These are phyloP conservation scores for Synanthedon andrenaeformis DNA, from an alignment of 2,888 invertebrate genomes.

Conservation along the genomic window DNA sequence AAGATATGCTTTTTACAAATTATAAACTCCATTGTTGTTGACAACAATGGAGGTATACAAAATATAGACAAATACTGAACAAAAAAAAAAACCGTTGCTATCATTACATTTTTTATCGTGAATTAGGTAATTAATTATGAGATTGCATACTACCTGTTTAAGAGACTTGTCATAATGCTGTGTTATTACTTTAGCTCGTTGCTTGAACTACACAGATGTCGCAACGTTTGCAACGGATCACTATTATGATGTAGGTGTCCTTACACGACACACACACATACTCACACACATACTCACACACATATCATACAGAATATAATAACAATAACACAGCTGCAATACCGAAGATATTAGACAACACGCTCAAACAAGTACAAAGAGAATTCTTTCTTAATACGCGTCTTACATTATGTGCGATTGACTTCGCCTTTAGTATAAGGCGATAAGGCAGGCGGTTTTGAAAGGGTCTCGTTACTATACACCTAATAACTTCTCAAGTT, in stretches of 20 bases:
- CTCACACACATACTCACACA: conserved; percentile 25
- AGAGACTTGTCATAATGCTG: conserved; percentile 4
- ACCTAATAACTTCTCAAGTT: conserved; percentile 57
- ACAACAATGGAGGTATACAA: no score
- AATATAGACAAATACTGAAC: no score
- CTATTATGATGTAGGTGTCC: conserved; percentile 26
- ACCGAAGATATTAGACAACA: conserved; percentile 12
- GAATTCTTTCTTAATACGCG: conserved; percentile 47
- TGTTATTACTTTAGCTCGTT: conserved; percentile 44
- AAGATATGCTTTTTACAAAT: no score
- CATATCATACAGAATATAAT: conserved; percentile 12
- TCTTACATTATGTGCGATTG: conserved; percentile 59
- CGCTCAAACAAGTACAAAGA: conserved; percentile 26
- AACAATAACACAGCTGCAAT: conserved; percentile 33
- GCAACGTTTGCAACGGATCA: conserved; percentile 33
- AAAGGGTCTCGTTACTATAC: conserved; percentile 59
- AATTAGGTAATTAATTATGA: no score
- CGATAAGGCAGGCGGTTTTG: conserved; percentile 14
- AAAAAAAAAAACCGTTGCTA: no score
- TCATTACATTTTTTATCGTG: no score
- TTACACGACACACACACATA: conserved; percentile 34
- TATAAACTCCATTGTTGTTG: no score
- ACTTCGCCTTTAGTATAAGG: conserved; percentile 48
- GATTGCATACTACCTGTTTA: no score
- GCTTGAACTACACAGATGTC: conserved; percentile 44